Percentiles rank a stretch among this genome's conserved stretches.
phyloP scores from a whole-genome alignment of 35 echinoderm and acorn worm species.

The Lytechinus pictus region DNA sequence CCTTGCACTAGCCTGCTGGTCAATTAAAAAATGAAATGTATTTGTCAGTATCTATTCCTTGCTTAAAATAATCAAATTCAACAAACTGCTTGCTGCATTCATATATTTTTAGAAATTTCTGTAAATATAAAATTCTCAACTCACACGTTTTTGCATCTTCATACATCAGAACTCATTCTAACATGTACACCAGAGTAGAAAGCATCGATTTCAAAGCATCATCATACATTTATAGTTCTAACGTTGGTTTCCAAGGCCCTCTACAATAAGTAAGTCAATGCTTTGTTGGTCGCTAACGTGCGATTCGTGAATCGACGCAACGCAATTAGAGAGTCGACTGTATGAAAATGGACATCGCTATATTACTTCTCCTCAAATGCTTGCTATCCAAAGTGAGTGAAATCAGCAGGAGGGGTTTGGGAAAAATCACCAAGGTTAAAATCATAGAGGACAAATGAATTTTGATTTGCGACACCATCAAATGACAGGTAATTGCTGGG shows the following conservation, averaged over 20 bases:
- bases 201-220: background rate
- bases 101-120: background rate
- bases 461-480: background rate
- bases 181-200: background rate
- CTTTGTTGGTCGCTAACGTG: constrained; percentile 42
- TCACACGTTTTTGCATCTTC: background rate
- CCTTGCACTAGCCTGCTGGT: background rate
- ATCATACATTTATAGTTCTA: background rate
- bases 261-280: background rate
- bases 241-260: background rate
- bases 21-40: background rate
- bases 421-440: background rate
- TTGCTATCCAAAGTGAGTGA: background rate
- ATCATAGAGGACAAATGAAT: background rate
- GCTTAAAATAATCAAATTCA: background rate
- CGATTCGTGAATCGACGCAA: constrained; percentile 25
- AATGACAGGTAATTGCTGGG: background rate
- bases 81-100: background rate
- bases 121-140: background rate
- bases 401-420: background rate
- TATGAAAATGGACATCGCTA: background rate
- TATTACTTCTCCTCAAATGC: background rate
- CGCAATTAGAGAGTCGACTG: constrained; percentile 39
- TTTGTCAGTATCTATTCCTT: background rate
- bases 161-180: background rate